These are phyloP conservation scores for Xestia sexstrigata DNA, from an alignment of 2,888 invertebrate genomes.

Conservation along the genomic window DNA sequence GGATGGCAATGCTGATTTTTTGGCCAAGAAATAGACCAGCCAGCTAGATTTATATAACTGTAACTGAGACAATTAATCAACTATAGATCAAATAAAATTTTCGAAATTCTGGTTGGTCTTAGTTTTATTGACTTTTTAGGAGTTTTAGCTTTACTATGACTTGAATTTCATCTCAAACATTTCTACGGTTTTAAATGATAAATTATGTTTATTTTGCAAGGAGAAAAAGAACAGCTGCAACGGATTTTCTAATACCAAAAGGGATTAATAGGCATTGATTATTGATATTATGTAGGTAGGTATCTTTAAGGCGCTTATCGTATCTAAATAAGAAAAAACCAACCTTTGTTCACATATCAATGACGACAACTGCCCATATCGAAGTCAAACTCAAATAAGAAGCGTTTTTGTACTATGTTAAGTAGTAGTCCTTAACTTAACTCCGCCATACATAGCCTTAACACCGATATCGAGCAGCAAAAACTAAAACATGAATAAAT, in stretches of 20 bases:
- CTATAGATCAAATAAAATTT: no score
- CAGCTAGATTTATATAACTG: no score
- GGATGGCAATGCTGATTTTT: no score
- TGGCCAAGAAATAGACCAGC: no score
- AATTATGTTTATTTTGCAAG: no score
- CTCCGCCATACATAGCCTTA: constrained; percentile 30
- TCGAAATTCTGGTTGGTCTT: no score
- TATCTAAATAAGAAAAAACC: not conserved
- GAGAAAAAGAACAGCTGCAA: not conserved
- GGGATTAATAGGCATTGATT: not conserved
- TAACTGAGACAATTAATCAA: no score
- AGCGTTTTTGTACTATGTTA: constrained; percentile 8
- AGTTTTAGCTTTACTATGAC: not conserved
- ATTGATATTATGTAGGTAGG: no score
- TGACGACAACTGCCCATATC: constrained; percentile 10
- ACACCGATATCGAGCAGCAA: constrained; percentile 42
- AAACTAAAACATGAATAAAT: constrained; percentile 47
- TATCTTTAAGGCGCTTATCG: no score
- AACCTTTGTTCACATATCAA: constrained; percentile 11
- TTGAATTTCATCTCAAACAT: not conserved
- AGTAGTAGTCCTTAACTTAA: not conserved
- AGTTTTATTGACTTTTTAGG: no score
- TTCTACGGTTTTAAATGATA: no score
- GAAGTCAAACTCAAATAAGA: constrained; percentile 6
- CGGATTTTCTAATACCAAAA: not conserved